Evolutionary conservation across 2,888 invertebrate species (phyloP).

Genomic region (Pyrochroa serraticornis): DNA sequence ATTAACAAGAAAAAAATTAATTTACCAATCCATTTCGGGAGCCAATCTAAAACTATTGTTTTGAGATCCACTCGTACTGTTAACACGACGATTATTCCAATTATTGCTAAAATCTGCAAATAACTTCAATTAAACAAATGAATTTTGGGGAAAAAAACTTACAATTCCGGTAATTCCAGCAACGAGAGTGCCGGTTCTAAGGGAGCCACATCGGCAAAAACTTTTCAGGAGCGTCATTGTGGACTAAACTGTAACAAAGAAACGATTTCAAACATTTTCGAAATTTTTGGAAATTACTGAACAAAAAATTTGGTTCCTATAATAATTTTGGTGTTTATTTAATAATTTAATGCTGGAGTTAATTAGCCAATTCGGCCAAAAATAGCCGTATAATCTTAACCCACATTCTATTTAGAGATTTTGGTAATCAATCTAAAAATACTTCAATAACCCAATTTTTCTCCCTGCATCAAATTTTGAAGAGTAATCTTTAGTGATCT

Average conservation of each 20-base stretch:
- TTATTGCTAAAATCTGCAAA: conserved; percentile 68
- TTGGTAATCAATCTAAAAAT: too few relatives aligned
- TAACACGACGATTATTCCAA: conserved; percentile 73
- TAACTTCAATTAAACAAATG: not conserved
- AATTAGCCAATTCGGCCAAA: too few relatives aligned
- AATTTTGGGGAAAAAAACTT: conserved; percentile 43
- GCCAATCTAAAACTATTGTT: conserved; percentile 77
- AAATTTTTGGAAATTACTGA: too few relatives aligned
- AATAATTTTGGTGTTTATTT: too few relatives aligned
- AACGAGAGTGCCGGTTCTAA: conserved; percentile 76
- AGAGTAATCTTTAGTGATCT: too few relatives aligned
- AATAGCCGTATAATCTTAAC: too few relatives aligned
- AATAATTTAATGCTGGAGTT: too few relatives aligned
- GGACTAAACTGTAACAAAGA: conserved; percentile 30
- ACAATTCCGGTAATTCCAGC: conserved; percentile 76
- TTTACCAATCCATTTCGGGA: conserved; percentile 71
- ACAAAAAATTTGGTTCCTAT: too few relatives aligned
- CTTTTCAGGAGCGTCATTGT: conserved; percentile 60
- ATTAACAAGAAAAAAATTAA: conserved; percentile 35
- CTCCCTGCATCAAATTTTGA: too few relatives aligned
- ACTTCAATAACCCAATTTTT: too few relatives aligned
- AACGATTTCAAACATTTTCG: too few relatives aligned
- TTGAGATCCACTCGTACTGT: conserved; percentile 71
- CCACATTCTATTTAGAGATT: too few relatives aligned
- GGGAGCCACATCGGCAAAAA: conserved; percentile 75